Evolutionary conservation across 2,797 vertebrate genomes (phyloP).

Genomic region (Acestrorhynchus altus): DNA sequence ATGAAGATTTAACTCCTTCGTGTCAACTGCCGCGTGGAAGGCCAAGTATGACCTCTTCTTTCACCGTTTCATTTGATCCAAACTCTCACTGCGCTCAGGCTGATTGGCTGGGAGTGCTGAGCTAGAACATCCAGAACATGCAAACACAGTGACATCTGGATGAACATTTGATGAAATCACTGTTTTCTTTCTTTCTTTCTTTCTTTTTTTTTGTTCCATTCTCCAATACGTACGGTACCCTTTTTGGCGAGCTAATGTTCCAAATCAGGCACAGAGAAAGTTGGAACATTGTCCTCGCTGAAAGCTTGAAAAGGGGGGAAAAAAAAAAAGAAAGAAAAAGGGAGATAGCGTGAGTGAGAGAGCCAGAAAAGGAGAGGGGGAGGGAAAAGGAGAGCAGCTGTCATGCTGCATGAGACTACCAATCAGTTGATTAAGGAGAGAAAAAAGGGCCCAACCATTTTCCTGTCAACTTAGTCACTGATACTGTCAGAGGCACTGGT

Average conservation of each 20-base stretch:
- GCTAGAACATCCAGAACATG: too few relatives aligned
- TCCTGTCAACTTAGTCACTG: conserved; percentile 47
- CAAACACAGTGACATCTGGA: not conserved
- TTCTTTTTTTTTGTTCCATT: not conserved
- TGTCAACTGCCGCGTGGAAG: conserved; percentile 37
- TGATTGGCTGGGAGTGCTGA: not conserved
- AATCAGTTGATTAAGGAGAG: conserved; percentile 51
- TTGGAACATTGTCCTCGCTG: not conserved
- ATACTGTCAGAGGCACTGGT: conserved; percentile 41
- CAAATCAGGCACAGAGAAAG: not conserved
- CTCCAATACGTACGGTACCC: not conserved
- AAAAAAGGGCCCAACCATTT: conserved; percentile 39
- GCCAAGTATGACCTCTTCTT: conserved; percentile 11
- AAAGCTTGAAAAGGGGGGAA: not conserved
- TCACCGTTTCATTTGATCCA: conserved; percentile 7
- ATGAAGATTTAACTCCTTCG: conserved; percentile 11
- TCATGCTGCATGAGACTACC: conserved; percentile 49
- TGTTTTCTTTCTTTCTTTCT: too few relatives aligned
- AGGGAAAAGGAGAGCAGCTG: conserved; percentile 31
- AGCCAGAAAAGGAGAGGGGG: not conserved
- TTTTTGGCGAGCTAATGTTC: not conserved
- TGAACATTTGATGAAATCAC: not conserved
- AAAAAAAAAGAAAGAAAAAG: not conserved
- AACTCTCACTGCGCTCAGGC: conserved; percentile 3
- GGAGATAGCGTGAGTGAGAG: not conserved